Evolutionary conservation across 2,113 vertebrate genomes (phyloP).

Genomic region (Varanus salvator): DNA sequence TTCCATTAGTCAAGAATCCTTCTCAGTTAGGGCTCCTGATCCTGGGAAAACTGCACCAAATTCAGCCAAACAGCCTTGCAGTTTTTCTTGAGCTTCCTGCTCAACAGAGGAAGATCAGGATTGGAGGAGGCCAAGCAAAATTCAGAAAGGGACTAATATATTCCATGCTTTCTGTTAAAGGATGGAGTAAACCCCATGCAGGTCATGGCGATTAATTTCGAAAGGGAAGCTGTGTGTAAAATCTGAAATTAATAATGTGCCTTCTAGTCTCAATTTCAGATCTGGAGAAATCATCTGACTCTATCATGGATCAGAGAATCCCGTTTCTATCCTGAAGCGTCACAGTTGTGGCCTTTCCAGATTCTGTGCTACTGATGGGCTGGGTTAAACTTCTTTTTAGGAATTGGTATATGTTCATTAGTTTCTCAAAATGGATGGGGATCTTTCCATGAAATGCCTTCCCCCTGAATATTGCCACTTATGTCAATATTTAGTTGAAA

Average conservation of each 20-base stretch:
- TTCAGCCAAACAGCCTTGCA: background rate
- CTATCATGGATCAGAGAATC: background rate
- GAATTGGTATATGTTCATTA: background rate
- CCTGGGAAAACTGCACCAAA: background rate
- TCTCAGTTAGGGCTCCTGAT: background rate
- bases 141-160: background rate
- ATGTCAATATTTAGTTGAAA: conserved; percentile 27
- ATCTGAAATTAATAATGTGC: background rate
- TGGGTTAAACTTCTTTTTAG: background rate
- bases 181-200: background rate
- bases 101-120: background rate
- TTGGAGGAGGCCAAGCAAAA: background rate
- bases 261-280: background rate
- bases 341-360: background rate
- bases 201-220: background rate
- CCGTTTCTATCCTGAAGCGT: background rate
- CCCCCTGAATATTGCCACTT: background rate
- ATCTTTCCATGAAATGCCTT: background rate
- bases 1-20: background rate
- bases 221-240: background rate
- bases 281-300: background rate
- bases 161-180: background rate
- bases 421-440: background rate
- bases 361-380: no score
- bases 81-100: background rate